Evolutionary conservation across 1,140 invertebrate species (phyloP).

Genomic region (Vanessa atalanta): DNA sequence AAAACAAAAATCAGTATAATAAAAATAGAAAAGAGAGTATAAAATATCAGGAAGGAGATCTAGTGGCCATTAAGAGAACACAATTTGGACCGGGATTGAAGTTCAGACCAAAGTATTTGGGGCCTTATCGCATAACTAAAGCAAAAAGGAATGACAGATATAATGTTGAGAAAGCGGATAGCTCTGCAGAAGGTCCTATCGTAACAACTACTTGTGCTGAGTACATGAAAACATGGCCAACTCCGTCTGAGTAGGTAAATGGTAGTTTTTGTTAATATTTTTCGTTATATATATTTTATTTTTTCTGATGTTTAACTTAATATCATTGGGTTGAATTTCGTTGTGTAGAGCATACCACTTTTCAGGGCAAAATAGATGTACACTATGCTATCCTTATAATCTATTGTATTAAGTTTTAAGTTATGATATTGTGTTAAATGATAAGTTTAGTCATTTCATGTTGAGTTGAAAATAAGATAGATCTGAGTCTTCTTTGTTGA

Average conservation of each 20-base stretch:
- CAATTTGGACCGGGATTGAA: slow-evolving; percentile 60
- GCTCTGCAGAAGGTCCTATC: slow-evolving; percentile 28
- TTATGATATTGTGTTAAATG: not conserved
- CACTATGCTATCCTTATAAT: not conserved
- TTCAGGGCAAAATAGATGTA: slow-evolving; percentile 1
- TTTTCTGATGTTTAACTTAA: not conserved
- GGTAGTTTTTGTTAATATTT: not conserved
- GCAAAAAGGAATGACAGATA: slow-evolving; percentile 47
- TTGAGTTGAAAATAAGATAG: not conserved
- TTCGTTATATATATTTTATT: not conserved
- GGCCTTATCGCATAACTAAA: slow-evolving; percentile 55
- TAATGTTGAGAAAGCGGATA: slow-evolving; percentile 30
- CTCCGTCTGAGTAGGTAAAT: not conserved
- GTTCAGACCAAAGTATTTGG: slow-evolving; percentile 59
- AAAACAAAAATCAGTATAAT: slow-evolving; percentile 53
- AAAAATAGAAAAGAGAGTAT: slow-evolving; percentile 44
- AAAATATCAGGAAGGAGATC: slow-evolving; percentile 51
- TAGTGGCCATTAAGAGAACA: slow-evolving; percentile 57
- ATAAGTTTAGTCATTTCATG: too few relatives aligned
- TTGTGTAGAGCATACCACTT: slow-evolving; percentile 1
- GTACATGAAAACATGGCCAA: slow-evolving; percentile 36
- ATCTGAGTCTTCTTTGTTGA: not conserved
- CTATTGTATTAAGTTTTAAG: not conserved
- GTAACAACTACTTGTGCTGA: slow-evolving; percentile 32
- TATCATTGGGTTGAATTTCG: not conserved